Conservation (phyloP, 2,797 vertebrate genomes). For the Falco concolor region DNA sequence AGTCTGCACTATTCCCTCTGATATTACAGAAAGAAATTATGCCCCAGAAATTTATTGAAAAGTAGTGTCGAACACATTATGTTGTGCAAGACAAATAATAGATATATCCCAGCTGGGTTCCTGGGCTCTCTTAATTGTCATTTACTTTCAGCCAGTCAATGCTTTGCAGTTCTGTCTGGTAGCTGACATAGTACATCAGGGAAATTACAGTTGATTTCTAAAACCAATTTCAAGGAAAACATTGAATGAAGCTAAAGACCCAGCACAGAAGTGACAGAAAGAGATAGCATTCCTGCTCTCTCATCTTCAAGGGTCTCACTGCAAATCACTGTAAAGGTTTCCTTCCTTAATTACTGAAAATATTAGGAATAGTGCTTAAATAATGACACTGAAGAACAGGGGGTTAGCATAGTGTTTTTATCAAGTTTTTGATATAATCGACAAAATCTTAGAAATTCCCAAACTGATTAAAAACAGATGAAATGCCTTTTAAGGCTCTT, state of each 20-base stretch:
- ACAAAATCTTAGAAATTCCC: neutral
- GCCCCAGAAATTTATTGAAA: neutral
- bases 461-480: neutral
- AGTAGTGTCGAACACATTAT: neutral
- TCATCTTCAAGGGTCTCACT: neutral
- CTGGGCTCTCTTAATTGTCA: neutral
- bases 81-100: constrained; percentile 17
- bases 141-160: neutral
- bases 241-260: neutral
- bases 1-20: neutral
- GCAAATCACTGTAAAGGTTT: neutral
- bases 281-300: neutral
- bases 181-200: constrained; percentile 12
- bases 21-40: neutral
- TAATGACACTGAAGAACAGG: neutral
- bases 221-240: neutral
- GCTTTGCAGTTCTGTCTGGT: neutral
- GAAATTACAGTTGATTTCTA: constrained; percentile 30
- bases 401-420: neutral
- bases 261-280: neutral
- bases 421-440: neutral
- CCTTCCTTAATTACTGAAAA: neutral
- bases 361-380: neutral
- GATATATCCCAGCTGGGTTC: neutral
- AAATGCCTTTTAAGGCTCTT: neutral